Evolutionary conservation across 2,113 vertebrate genomes (phyloP), one percentile per base, ranked within the genome.

Genomic region (Condylura cristata): DNA sequence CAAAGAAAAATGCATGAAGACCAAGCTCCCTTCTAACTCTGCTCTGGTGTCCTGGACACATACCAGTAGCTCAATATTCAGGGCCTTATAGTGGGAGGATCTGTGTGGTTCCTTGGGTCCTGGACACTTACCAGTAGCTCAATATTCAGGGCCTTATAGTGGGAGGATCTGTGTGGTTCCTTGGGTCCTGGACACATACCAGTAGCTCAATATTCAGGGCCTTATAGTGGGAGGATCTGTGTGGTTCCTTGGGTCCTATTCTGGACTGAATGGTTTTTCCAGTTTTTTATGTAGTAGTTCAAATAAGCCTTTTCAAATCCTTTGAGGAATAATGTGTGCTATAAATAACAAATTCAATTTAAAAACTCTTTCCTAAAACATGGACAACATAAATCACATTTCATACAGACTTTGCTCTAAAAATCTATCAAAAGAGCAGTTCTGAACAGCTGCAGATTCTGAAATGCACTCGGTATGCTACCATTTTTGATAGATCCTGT

Each of bases 331-430:
- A 44, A 30, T 66, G n/a, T 72, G n/a, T 41, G 30, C 89, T 91
- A 89, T 91, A 95, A 91, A 91, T 89, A 89, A 89, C 32, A 86
- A 93, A 89, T 34, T 89, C 46, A 79, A 83, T 70, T 83, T 71
- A 60, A 84, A 94, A 96, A 91, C 46, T 71, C 76, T 81, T 85
- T 90, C 94, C 81, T 56, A 80, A 88, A 91, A 86, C n/a, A 88
- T 1, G 56, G 66, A 85, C 24, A n/a, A 74, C 51, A 90, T 58
- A 91, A 87, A 80, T 89, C 63, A 68, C 14, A 74, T 44, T 80
- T 95, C 39, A 75, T 20, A 51, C n/a, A 75, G 46, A 84, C 44
- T 56, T 28, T 82, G 79, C 65, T 78, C 75, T 86, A 91, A 95
- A 93, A 87, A 53, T 41, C 78, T 60, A 60, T 26, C 75, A 58